Conservation (phyloP, 2,888 invertebrate genomes). For the Apamea anceps region DNA sequence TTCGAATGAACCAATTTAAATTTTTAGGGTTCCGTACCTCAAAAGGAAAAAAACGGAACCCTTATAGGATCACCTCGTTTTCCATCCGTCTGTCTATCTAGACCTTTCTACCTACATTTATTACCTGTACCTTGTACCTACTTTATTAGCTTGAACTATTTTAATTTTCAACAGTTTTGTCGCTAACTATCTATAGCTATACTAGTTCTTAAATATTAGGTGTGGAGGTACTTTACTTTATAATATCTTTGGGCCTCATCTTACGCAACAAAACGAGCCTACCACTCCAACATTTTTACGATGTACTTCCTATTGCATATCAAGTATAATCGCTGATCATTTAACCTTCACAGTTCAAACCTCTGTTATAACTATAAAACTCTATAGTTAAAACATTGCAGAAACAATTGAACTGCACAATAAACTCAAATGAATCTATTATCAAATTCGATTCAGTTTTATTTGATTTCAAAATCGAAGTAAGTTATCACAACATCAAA, state of each 20-base stretch:
- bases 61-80: neutral
- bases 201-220: neutral
- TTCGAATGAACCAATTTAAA: too few species aligned
- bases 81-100: neutral
- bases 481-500: neutral
- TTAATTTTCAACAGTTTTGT: neutral
- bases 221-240: neutral
- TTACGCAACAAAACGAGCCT: neutral
- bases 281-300: slow-evolving; percentile 3
- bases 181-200: neutral
- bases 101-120: neutral
- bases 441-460: slow-evolving; percentile 14
- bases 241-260: neutral
- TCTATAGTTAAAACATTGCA: slow-evolving; percentile 16
- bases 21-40: neutral
- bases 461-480: neutral
- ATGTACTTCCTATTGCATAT: slow-evolving; percentile 26
- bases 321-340: slow-evolving; percentile 10
- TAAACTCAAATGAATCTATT: slow-evolving; percentile 5
- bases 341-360: slow-evolving; percentile 24
- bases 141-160: neutral
- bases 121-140: neutral
- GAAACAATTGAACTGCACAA: slow-evolving; percentile 7
- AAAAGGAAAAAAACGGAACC: neutral
- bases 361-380: slow-evolving; percentile 9